These are phyloP conservation scores for Halcyon chelicuti DNA, from an alignment of 2,797 vertebrate species.

Conservation along the genomic window DNA sequence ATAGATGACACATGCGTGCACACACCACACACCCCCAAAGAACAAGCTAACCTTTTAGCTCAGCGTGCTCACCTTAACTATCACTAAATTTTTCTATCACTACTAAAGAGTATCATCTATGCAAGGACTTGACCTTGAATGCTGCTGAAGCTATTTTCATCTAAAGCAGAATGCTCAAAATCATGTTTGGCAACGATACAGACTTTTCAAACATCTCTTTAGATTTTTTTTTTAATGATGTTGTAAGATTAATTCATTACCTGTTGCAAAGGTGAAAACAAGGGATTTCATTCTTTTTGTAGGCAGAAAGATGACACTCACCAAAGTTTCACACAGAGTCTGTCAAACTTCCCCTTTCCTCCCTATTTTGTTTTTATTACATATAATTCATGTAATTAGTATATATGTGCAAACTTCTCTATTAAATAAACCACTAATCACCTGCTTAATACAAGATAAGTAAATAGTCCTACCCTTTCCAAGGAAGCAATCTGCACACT, in stretches of 20 bases:
- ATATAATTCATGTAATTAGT: not conserved
- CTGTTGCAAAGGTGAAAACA: not conserved
- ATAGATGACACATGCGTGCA: fast-evolving
- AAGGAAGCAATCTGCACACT: not conserved
- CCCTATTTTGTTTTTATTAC: not conserved
- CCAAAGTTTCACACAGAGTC: not conserved
- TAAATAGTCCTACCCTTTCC: not conserved
- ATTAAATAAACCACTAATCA: not conserved
- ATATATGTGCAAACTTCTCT: not conserved
- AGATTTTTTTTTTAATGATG: not conserved
- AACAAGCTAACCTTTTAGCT: not conserved
- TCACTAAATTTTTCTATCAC: not conserved
- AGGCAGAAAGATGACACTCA: not conserved
- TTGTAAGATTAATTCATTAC: not conserved
- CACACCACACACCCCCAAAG: not conserved
- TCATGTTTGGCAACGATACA: not conserved
- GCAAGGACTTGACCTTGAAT: not conserved
- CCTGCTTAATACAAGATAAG: not conserved
- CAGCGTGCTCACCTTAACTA: not conserved
- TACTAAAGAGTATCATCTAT: not conserved
- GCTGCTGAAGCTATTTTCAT: not conserved
- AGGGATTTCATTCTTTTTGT: not conserved
- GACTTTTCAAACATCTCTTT: not conserved
- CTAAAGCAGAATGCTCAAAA: not conserved
- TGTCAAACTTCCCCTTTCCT: not conserved